Evolutionary conservation across 2,888 invertebrate genomes (phyloP).

Genomic region (Cremastobaeus sp.): DNA sequence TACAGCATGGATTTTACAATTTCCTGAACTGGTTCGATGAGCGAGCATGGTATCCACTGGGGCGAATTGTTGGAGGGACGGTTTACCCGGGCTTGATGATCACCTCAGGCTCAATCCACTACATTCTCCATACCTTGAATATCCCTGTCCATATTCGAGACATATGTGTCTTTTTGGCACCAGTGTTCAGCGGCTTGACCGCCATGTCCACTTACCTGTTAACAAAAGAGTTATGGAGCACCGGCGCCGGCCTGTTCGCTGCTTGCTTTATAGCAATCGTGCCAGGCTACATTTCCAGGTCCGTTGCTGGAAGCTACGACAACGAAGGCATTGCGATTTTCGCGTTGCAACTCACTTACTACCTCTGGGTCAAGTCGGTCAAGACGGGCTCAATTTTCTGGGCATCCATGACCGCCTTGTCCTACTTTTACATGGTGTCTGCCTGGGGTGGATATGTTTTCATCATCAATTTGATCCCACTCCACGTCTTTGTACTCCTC

Average conservation of each 20-base stretch:
- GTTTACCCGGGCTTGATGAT: constrained; percentile 99
- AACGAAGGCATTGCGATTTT: constrained; percentile 99
- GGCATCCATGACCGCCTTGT: constrained; percentile 94
- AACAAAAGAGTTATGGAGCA: constrained; percentile 98
- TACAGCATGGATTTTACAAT: constrained; percentile 99
- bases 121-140: constrained; percentile 92
- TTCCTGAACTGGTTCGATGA: constrained; percentile 99
- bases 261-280: constrained; percentile 99
- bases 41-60: constrained; percentile 99
- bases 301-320: constrained; percentile 99
- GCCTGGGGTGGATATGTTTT: constrained; percentile 99
- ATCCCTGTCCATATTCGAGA: constrained; percentile 99
- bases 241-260: constrained; percentile 97
- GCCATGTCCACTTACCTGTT: constrained; percentile 98
- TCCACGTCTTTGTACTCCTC: constrained; percentile 96
- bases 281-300: constrained; percentile 98
- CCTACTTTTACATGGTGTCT: constrained; percentile 99
- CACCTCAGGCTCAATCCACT: constrained; percentile 98
- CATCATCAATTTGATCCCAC: constrained; percentile 98
- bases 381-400: constrained; percentile 99
- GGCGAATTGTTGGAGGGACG: constrained; percentile 99
- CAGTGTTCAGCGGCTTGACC: constrained; percentile 96
- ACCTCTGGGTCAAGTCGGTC: constrained; percentile 97
- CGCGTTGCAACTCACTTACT: constrained; percentile 98
- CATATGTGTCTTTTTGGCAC: constrained; percentile 99